phyloP scores from a whole-genome alignment of 2,797 vertebrate genomes.

The Tolypeutes matacus region DNA sequence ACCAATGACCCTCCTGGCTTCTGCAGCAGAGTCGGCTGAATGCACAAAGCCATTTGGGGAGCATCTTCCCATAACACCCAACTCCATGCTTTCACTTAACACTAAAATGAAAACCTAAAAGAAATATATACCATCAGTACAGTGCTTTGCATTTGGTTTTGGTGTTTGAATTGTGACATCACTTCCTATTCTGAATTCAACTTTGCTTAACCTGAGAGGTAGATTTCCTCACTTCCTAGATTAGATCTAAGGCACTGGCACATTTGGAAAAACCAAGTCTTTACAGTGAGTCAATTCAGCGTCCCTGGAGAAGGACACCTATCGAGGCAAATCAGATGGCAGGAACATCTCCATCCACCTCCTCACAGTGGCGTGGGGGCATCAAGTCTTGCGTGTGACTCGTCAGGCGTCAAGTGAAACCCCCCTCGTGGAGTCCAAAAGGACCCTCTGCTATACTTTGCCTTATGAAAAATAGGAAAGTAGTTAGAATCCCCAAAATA shows the following conservation, averaged over 20 bases:
- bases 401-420: not conserved
- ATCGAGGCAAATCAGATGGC: not conserved
- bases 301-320: not conserved
- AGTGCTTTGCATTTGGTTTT: not conserved
- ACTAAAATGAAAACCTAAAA: not conserved
- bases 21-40: not conserved
- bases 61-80: not conserved
- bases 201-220: not conserved
- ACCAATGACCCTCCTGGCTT: not conserved
- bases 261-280: not conserved
- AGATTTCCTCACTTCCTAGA: not conserved
- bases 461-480: slow-evolving; percentile 34
- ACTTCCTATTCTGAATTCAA: not conserved
- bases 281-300: not conserved
- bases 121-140: accelerated
- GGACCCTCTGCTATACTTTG: not conserved
- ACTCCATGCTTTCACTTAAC: not conserved
- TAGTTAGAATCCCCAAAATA: not conserved
- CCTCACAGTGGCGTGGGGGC: not conserved
- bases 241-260: not conserved
- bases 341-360: not conserved
- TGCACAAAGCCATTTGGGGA: not conserved
- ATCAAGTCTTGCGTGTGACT: not conserved
- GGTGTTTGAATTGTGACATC: too few species aligned
- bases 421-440: not conserved